Base-by-base conservation (phyloP, 2,888 invertebrate genomes). In the Phania funesta region DNA sequence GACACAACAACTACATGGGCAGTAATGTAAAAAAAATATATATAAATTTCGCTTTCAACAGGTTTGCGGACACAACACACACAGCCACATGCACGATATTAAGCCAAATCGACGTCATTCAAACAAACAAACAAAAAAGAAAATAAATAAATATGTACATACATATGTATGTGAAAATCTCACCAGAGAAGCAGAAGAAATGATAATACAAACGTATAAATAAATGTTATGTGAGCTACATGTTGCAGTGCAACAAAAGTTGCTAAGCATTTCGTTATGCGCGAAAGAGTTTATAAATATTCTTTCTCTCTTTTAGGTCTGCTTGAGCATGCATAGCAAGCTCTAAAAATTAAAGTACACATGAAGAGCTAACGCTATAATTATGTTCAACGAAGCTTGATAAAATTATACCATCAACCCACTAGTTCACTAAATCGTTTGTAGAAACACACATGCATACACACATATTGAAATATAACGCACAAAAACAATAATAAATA, bases 1-100 rank as follows among this genome's bases (percentile, higher is more conserved):
- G 74, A 78, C 64, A 65, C 65, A 64, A 48, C 46, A 79, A 70
- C 68, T 60, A 75, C 73, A 74, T 48, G 54, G 67, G 29, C 20
- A 48, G 46, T 35, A 65, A 38, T 26, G 48, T 22, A 16, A 32
- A 76, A 48, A 70, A 80, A 71, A 74, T 20, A 41, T 68, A 54
- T 77, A 86, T 84, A 86, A 90, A 89, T 90, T 90, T 90, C 90
- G 90, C 90, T 90, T 90, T 90, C 90, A 89, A 90, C 90, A 90
- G 90, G 89, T 90, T 87, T 86, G 89, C 82, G 86, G 74, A 80
- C 70, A 67, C 67, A 56, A 73, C 44, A 46, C 29, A 44, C 16
- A 67, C 52, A 41, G 8, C 16, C 20, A 11, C 46, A 48, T 20
- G 20, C 20, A 65, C 29, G 24, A 73, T n/a, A 62, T 46, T 46